Evolutionary conservation across 2,888 invertebrate species (phyloP), one percentile per base, ranked within the genome.

Genomic region (Sthenelais limicola): DNA sequence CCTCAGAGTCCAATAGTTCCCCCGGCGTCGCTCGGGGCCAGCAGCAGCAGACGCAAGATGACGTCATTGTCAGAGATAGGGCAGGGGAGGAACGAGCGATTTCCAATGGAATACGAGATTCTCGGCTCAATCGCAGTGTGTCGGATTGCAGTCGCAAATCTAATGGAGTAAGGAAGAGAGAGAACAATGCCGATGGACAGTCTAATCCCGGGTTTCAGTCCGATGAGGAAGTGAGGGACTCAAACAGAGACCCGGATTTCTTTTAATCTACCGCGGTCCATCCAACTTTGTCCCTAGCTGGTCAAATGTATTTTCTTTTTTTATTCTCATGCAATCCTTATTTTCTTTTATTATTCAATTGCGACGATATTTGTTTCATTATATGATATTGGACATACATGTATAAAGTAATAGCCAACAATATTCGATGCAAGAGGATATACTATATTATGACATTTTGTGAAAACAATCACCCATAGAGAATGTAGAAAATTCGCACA

Each of bases 211-310:
- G 26, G 12, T 62, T 62, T 21, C 21, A n/a, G 7, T 38, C 38
- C 1, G 62, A 62, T n/a, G 62, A 35, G 12, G 62, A 62, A 43
- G 18, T 9, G 9, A 43, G 12, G 43, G 43, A 43, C 43, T 43
- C 43, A 43, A 43, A 43, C 9, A 18, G 12, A 9, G 9, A 43
- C 43, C 43, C 9, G 43, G 43, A 43, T 43, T 43, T 43, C 43
- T 43, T 43, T 43, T 43, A 18, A 43, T 12, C 43, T 43, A 38
- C 91, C 91, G 12, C 12, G 47, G 18, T n/a, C 47, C n/a, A n/a
- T n/a, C n/a, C n/a, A n/a, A n/a, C n/a, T n/a, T n/a, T n/a, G n/a
- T n/a, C n/a, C n/a, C n/a, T n/a, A n/a, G n/a, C n/a, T n/a, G n/a
- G n/a, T n/a, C n/a, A n/a, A n/a, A n/a, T n/a, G n/a, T n/a, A n/a